Evolutionary conservation across 2,113 vertebrate genomes (phyloP), one percentile per base, ranked within the genome.

Genomic region (Eudorcas thomsonii): DNA sequence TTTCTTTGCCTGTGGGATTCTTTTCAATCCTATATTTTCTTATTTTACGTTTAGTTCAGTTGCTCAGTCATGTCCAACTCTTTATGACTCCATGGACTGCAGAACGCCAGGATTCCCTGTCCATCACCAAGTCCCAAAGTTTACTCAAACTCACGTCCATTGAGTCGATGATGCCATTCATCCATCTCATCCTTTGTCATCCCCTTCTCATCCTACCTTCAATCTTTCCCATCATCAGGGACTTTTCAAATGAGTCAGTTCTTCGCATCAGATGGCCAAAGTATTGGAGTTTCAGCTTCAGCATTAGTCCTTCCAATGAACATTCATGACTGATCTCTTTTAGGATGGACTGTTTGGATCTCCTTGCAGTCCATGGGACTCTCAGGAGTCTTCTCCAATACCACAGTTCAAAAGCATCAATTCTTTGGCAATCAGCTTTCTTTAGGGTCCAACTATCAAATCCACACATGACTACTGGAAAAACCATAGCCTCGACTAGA

Each of bases 201-300:
- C 4, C 17, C n/a, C n/a, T 21, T 36, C n/a, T 36, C 33, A 1
- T 67, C 2, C n/a, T 5, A 5, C 4, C 4, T 5, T 10, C 17
- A 67, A 67, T 36, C 64, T 10, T 10, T 67, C 33, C 8, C 64
- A 36, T 2, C 64, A 67, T 36, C 4, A 36, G 17, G 17, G 1
- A 5, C 33, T 36, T 67, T 36, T 67, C 64, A 5, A 67, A 67
- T 21, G 64, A 67, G n/a, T 36, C 64, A 67, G 4, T 5, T 21
- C 64, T 2, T 67, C 0, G 9, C n/a, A 21, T 36, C 4, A 67
- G 64, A 9, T 67, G 33, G 33, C 64, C 33, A 67, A 67, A 67
- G 33, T 21, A 36, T 1, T 67, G 64, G 64, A 67, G 9, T 67
- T 67, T 67, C 17, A 36, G 64, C 64, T 67, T 67, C 4, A 67